Percentiles rank a stretch among this genome's conserved stretches.
Conservation (phyloP, 2,797 vertebrate genomes). For the Iguana delicatissima region DNA sequence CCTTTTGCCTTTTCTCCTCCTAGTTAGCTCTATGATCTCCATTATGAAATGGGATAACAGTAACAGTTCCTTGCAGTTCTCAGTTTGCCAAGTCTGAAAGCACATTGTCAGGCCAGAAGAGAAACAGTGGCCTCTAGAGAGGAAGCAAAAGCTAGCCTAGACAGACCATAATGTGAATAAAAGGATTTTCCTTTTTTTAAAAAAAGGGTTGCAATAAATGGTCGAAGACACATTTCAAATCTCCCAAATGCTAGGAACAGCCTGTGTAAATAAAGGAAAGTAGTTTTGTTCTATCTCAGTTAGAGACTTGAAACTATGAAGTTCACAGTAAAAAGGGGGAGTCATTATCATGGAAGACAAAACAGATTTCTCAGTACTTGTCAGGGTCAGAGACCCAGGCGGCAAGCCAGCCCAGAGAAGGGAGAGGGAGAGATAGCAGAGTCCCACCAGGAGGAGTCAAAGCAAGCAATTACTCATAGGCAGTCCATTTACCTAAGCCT, state of each 20-base stretch:
- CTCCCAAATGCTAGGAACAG: background rate
- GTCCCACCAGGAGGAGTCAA: too few relatives aligned
- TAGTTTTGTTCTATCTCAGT: background rate
- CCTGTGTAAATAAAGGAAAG: background rate
- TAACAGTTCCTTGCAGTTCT: background rate
- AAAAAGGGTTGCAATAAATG: too few relatives aligned
- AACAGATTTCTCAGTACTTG: too few relatives aligned
- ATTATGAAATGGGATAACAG: background rate
- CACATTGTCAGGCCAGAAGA: background rate
- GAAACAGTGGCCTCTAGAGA: background rate
- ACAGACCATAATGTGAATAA: background rate
- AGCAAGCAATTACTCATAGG: too few relatives aligned
- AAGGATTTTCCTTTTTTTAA: background rate
- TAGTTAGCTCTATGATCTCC: background rate
- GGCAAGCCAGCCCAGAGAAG: too few relatives aligned
- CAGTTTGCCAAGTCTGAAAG: background rate
- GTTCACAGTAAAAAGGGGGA: background rate
- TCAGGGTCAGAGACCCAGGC: too few relatives aligned
- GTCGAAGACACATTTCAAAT: background rate
- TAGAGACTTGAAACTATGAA: background rate
- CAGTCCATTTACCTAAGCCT: too few relatives aligned
- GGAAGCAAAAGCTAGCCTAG: background rate
- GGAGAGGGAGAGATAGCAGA: too few relatives aligned
- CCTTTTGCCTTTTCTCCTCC: background rate
- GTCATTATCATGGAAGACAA: background rate